Evolutionary conservation across 1,140 invertebrate genomes (phyloP).

Genomic region (Tetragnatha versicolor): DNA sequence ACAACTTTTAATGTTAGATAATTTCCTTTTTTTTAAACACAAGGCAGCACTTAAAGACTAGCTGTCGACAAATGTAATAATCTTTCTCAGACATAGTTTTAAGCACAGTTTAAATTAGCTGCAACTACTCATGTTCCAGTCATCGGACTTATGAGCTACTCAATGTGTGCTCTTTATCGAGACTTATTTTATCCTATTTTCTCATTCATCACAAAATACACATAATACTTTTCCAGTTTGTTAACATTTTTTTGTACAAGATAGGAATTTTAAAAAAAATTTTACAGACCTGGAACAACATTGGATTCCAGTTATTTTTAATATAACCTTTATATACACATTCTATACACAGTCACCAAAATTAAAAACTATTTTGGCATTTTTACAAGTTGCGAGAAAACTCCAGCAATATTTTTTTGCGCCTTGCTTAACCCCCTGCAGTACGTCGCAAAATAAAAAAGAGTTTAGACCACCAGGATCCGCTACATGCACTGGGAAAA

Average conservation of each 20-base stretch:
- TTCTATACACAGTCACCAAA: conserved; percentile 22
- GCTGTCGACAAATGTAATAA: too few relatives aligned
- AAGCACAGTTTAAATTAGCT: too few relatives aligned
- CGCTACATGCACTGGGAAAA: background rate
- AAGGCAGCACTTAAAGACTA: too few relatives aligned
- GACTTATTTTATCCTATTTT: too few relatives aligned
- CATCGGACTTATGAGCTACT: too few relatives aligned
- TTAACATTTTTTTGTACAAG: background rate
- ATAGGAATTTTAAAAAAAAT: conserved; percentile 1
- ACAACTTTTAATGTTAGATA: too few relatives aligned
- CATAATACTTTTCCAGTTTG: conserved; percentile 18
- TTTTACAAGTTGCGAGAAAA: background rate
- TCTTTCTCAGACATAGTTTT: too few relatives aligned
- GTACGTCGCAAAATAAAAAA: conserved; percentile 5
- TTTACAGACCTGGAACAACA: conserved; percentile 4
- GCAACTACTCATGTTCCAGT: too few relatives aligned
- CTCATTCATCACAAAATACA: conserved; percentile 3
- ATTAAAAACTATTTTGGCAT: conserved; percentile 9
- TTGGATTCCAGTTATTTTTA: background rate
- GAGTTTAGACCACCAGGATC: background rate
- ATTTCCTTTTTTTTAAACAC: too few relatives aligned
- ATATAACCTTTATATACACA: background rate
- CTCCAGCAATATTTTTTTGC: background rate
- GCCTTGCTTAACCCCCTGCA: conserved; percentile 8
- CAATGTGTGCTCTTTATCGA: too few relatives aligned